These are phyloP conservation scores for Falco berigora DNA, from an alignment of 2,797 vertebrate genomes.

Conservation along the genomic window DNA sequence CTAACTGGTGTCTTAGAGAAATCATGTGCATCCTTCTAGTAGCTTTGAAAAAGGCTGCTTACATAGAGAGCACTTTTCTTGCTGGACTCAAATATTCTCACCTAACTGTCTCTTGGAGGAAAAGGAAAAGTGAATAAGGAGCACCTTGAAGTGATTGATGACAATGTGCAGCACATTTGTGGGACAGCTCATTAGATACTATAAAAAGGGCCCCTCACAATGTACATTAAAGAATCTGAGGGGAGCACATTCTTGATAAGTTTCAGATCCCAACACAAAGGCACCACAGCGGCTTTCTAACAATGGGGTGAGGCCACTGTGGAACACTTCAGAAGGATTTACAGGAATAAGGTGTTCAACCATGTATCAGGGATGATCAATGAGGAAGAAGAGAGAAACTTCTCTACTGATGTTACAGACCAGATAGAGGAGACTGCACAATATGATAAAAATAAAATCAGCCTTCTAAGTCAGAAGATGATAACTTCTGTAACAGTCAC, in stretches of 20 bases:
- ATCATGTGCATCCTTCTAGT: background rate
- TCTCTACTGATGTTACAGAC: slow-evolving; percentile 29
- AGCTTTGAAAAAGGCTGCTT: background rate
- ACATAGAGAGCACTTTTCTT: background rate
- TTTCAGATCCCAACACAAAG: slow-evolving; percentile 60
- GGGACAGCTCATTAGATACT: slow-evolving; percentile 49
- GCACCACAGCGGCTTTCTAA: background rate
- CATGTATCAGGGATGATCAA: slow-evolving; percentile 21
- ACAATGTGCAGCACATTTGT: background rate
- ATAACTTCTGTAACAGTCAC: slow-evolving; percentile 33
- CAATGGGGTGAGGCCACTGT: slow-evolving; percentile 45
- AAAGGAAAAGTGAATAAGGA: slow-evolving; percentile 10
- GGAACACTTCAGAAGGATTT: slow-evolving; percentile 44
- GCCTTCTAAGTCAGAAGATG: background rate
- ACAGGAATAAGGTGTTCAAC: slow-evolving; percentile 34
- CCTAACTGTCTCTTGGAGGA: background rate
- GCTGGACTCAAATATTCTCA: background rate
- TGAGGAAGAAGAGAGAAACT: slow-evolving; percentile 43
- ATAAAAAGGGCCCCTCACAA: slow-evolving; percentile 26
- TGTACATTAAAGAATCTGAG: background rate
- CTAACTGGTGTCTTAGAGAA: background rate
- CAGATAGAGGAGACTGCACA: slow-evolving; percentile 26
- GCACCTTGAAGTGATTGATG: background rate
- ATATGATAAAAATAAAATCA: slow-evolving; percentile 59
- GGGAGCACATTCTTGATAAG: slow-evolving; percentile 39